A percentile compares a stretch with the other conserved stretches of the same genome.
Evolutionary conservation across 2,888 invertebrate genomes (phyloP).

Genomic region (Lithosia quadra): DNA sequence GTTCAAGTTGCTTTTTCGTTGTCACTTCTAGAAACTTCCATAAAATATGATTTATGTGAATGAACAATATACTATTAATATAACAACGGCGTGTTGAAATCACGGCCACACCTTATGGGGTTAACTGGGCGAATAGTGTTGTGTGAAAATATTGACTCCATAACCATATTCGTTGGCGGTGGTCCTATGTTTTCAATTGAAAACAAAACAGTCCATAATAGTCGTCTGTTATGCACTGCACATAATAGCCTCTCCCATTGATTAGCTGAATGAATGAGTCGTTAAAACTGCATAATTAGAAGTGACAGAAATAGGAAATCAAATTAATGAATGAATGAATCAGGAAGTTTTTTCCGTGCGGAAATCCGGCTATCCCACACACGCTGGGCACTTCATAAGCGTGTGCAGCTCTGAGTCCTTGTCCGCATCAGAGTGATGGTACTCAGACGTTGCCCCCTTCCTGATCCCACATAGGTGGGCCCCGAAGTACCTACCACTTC

Average conservation of each 20-base stretch:
- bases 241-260: background rate
- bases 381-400: no score
- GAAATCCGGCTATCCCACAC: no score
- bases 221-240: conserved; percentile 4
- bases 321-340: background rate
- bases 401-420: no score
- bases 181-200: conserved; percentile 7
- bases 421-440: no score
- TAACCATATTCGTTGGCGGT: conserved; percentile 20
- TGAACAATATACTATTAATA: conserved; percentile 48
- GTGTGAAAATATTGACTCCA: conserved; percentile 47
- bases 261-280: conserved; percentile 11
- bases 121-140: conserved; percentile 45
- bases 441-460: no score
- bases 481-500: no score
- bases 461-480: no score
- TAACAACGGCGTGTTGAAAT: conserved; percentile 55
- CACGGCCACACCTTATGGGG: conserved; percentile 58
- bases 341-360: no score
- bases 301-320: background rate
- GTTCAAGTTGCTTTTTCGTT: background rate
- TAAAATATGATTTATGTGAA: conserved; percentile 35
- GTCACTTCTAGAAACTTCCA: conserved; percentile 36
- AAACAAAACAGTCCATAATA: conserved; percentile 11
- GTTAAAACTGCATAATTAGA: conserved; percentile 1